phyloP scores from a whole-genome alignment of 2,797 vertebrate genomes.

The Notolabrus celidotus region DNA sequence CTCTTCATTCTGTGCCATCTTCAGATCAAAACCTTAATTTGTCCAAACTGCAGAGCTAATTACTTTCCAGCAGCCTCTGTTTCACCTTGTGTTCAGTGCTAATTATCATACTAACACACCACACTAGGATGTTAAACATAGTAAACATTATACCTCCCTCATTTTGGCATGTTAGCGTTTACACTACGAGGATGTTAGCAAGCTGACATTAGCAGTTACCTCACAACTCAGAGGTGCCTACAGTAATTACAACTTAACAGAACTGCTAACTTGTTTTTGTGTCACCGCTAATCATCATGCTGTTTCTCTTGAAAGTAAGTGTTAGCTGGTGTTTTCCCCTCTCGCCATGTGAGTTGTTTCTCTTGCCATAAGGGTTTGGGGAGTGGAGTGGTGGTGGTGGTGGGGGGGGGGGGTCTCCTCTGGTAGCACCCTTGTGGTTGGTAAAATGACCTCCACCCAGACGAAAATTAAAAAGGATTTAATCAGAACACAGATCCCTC shows the following conservation, averaged over 20 bases:
- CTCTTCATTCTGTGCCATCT: background rate
- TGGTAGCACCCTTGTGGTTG: conserved; percentile 64
- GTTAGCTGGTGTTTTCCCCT: conserved; percentile 11
- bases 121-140: background rate
- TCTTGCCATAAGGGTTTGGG: background rate
- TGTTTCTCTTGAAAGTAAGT: conserved; percentile 13
- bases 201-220: background rate
- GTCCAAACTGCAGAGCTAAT: background rate
- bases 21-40: background rate
- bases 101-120: background rate
- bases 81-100: background rate
- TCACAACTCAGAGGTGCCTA: background rate
- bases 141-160: background rate
- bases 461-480: conserved; percentile 67
- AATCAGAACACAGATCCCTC: conserved; percentile 71
- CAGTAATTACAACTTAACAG: background rate
- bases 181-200: background rate
- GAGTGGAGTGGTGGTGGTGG: too few species aligned
- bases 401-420: conserved; percentile 14
- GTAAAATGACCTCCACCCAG: conserved; percentile 70
- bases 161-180: background rate
- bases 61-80: background rate
- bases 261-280: conserved; percentile 10
- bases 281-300: conserved; percentile 1
- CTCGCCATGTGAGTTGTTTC: conserved; percentile 13